Base-by-base conservation (phyloP, 1,140 invertebrate genomes). In the Drosophila saltans region DNA sequence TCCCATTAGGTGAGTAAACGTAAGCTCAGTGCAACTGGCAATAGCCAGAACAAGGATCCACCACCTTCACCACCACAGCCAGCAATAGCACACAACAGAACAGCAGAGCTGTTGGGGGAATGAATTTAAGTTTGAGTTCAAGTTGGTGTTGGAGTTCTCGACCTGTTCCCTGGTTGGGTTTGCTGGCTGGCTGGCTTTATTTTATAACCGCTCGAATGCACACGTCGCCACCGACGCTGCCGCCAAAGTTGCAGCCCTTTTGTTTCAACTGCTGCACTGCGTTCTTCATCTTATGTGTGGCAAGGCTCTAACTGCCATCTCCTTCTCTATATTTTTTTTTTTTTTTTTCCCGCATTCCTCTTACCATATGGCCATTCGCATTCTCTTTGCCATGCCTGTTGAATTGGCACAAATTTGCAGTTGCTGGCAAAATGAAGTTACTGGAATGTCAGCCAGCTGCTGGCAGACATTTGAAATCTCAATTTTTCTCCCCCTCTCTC, bases 1-100 rank as follows among this genome's bases (percentile, higher is more conserved):
- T 91, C 77, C 91, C 91, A 73, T 90, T 91, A 91, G 91, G 91
- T 91, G 77, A 91, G 90, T 91, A 74, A 78, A 62, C 64, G 75
- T 78, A 78, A 73, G 62, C 75, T 69, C 66, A 65, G 60, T 76
- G 73, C 75, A 77, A 70, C 55, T 67, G 66, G 68, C 71, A 36
- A 36, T 36, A 69, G 41, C 58, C 21, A 60, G 56, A 39, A 40
- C 45, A 55, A 11, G 57, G 28, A 28, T 48, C 52, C 52, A 64
- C 52, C 57, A 59, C 16, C 45, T 16, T 16, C 59, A 36, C 28
- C 57, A 59, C 16, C 45, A 52, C 16, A 21, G 5, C 21, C 45
- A 48, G 21, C 2, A 48, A 3, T 8, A 48, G 45, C 21, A 48
- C 8, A 48, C 3, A 36, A 7, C 33, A 6, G 33, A 30, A 30